Conservation (phyloP, 2,888 invertebrate species). For the Globia sparganii region DNA sequence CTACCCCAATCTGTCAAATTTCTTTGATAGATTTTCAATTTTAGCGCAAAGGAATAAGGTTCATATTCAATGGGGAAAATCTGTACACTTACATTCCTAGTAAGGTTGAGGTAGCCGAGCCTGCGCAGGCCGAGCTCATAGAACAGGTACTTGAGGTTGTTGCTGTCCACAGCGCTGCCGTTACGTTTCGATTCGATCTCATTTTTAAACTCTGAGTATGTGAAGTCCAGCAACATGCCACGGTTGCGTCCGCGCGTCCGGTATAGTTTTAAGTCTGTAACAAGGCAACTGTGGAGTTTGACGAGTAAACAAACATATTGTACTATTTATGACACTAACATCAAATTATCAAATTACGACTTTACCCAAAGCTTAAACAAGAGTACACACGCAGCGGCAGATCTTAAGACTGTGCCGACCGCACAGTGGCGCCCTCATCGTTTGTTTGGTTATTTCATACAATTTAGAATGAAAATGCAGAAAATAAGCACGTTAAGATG, state of each 20-base stretch:
- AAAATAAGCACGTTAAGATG: too few relatives aligned
- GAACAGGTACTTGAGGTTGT: conserved; percentile 91
- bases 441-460: too few relatives aligned
- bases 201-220: conserved; percentile 89
- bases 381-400: background rate
- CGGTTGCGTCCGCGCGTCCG: conserved; percentile 89
- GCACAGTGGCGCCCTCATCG: too few relatives aligned
- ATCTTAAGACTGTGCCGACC: too few relatives aligned
- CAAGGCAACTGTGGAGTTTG: background rate
- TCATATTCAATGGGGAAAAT: too few relatives aligned
- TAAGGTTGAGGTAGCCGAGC: conserved; percentile 82
- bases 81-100: conserved; percentile 80
- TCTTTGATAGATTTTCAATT: too few relatives aligned
- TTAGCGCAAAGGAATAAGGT: too few relatives aligned
- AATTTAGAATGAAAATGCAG: too few relatives aligned
- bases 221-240: conserved; percentile 91
- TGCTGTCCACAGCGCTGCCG: conserved; percentile 91
- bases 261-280: conserved; percentile 84
- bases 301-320: background rate
- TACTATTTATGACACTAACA: background rate
- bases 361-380: background rate
- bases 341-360: too few relatives aligned
- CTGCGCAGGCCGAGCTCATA: conserved; percentile 90
- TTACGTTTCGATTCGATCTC: conserved; percentile 81
- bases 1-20: too few relatives aligned